phyloP scores from a whole-genome alignment of 2,888 invertebrate genomes.

The Ametastegia equiseti region DNA sequence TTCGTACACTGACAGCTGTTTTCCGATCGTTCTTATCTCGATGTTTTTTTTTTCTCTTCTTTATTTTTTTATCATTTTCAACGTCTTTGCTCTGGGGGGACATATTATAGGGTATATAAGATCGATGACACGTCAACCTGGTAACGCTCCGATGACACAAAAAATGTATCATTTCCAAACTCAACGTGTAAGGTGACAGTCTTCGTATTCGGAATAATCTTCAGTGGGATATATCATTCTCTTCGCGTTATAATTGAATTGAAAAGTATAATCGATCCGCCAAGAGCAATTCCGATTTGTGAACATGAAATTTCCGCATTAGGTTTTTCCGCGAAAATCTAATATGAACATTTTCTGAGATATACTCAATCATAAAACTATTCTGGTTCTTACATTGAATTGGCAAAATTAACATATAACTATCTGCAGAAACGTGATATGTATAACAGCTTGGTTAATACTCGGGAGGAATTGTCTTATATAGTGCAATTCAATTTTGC shows the following conservation, averaged over 20 bases:
- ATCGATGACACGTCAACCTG: conserved; percentile 1
- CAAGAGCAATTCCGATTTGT: too few relatives aligned
- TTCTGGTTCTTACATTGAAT: too few relatives aligned
- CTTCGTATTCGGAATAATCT: not conserved
- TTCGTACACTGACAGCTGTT: conserved; percentile 9
- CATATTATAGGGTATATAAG: not conserved
- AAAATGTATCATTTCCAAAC: not conserved
- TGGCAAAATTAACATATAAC: too few relatives aligned
- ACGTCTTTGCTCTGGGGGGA: not conserved
- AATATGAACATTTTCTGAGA: not conserved
- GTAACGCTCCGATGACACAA: not conserved
- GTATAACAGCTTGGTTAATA: not conserved
- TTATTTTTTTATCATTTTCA: too few relatives aligned
- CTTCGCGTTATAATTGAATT: not conserved
- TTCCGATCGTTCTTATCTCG: not conserved
- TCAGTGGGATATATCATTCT: not conserved
- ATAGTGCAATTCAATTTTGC: not conserved
- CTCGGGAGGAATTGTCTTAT: not conserved
- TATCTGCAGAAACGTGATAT: too few relatives aligned
- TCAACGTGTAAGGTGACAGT: not conserved
- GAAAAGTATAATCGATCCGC: too few relatives aligned
- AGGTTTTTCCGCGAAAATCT: too few relatives aligned
- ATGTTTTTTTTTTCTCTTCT: too few relatives aligned
- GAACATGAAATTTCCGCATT: too few relatives aligned
- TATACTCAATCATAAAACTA: not conserved